Base-by-base conservation (phyloP, 2,113 vertebrate species). In the Xiphophorus couchianus region DNA sequence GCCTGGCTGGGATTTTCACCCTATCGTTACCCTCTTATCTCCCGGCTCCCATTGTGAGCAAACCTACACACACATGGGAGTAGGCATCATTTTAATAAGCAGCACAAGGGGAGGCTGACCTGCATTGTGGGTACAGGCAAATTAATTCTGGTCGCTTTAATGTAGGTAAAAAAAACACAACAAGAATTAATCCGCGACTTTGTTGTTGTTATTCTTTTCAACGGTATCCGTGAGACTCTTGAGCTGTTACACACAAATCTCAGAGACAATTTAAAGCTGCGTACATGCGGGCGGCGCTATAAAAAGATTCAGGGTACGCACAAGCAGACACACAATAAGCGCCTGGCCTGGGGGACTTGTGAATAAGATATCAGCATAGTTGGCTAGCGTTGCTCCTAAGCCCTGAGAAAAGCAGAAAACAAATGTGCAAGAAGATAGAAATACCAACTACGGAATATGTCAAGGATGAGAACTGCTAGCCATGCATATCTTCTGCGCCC, bases 311-410 rank as follows among this genome's bases (percentile, higher is more conserved):
- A 17, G 2, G 0, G 5, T 42, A 44, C 42, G 35, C 54, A 35
- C 51, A 71, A 62, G 62, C 28, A 42, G 37, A 76, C 37, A 72
- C 39, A 81, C 54, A 83, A n/a, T 67, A 42, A 78, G 61, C 35
- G 27, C 19, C 8, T 35, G 62, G 75, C 80, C 81, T 69, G 11
- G 14, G 78, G 89, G 84, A 84, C 71, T 82, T 73, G 70, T 82
- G 81, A 89, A 77, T 76, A 66, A 89, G 86, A 89, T 90, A 89
- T 90, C 89, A 90, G 89, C 88, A 82, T 77, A 83, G 80, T 88
- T 76, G 78, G 79, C 74, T 61, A 74, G 69, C 54, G 78, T 86
- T 87, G 62, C 65, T 84, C 69, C 68, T 30, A 71, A 77, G 75
- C 64, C 66, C 67, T 2, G 37, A 69, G 69, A 83, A 88, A 80